A percentile compares a stretch with the other conserved stretches of the same genome.
Evolutionary conservation across 1,140 invertebrate genomes (phyloP).

Genomic region (Listronotus bonariensis): DNA sequence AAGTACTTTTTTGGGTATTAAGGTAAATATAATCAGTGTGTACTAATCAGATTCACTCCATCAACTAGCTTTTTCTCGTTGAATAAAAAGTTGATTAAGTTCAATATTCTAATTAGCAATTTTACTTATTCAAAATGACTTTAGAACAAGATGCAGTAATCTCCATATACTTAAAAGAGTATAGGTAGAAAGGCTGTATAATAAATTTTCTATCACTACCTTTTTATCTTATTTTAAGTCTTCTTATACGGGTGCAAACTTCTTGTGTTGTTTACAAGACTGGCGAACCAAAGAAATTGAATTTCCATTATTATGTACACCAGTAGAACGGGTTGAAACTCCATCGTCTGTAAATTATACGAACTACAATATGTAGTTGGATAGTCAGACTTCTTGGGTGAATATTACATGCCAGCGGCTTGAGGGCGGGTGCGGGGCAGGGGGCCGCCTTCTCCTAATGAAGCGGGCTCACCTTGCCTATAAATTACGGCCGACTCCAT

Average conservation of each 20-base stretch:
- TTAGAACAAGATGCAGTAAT: no score
- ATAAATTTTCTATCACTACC: no score
- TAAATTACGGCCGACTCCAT: constrained; percentile 55
- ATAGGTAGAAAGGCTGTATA: no score
- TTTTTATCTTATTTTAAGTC: no score
- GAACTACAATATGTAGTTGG: constrained; percentile 20
- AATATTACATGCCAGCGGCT: constrained; percentile 30
- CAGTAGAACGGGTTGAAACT: constrained; percentile 8
- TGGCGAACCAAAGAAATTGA: constrained; percentile 14
- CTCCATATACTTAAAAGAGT: no score
- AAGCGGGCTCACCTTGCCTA: constrained; percentile 55
- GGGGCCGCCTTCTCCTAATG: constrained; percentile 51
- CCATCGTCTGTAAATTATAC: constrained; percentile 23
- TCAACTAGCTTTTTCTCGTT: no score
- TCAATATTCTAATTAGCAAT: no score
- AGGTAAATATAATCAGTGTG: no score
- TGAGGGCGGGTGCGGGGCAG: constrained; percentile 27
- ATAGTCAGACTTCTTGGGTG: constrained; percentile 33
- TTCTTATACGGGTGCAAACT: constrained; percentile 2
- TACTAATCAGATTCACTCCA: no score
- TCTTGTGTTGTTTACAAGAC: constrained; percentile 14
- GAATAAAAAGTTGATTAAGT: no score
- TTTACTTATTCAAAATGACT: no score
- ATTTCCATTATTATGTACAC: constrained; percentile 15
- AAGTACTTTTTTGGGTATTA: no score